Percentiles rank a stretch among this genome's conserved stretches.
These are phyloP conservation scores for Psephotus haematonotus DNA, from an alignment of 2,113 vertebrate genomes.

Conservation along the genomic window DNA sequence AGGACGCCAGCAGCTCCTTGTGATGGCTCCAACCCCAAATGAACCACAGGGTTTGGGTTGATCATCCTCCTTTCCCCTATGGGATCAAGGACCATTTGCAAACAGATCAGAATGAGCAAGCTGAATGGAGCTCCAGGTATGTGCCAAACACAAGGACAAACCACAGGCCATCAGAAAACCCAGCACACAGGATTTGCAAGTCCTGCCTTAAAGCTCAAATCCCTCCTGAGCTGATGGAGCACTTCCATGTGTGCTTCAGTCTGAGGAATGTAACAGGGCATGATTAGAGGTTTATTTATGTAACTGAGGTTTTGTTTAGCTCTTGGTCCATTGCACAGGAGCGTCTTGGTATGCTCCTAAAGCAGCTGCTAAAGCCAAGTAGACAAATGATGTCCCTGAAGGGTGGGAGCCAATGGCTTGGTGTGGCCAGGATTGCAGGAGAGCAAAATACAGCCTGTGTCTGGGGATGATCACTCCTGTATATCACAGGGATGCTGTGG, in stretches of 20 bases:
- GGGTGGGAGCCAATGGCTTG: neutral
- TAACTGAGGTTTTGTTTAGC: neutral
- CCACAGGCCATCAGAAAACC: neutral
- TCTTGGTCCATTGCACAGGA: neutral
- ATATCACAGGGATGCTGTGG: neutral
- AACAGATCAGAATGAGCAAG: neutral
- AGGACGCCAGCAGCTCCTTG: neutral
- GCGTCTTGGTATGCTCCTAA: neutral
- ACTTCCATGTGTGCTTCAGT: accelerated
- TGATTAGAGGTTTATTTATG: neutral
- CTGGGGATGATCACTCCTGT: neutral
- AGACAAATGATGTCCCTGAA: accelerated
- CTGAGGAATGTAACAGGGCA: neutral
- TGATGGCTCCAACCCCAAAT: neutral
- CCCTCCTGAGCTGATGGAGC: neutral
- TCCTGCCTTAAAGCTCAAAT: neutral
- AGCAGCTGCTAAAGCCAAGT: neutral
- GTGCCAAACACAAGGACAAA: neutral
- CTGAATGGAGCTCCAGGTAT: neutral
- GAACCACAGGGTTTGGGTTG: neutral
- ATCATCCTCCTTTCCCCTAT: neutral
- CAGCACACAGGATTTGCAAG: neutral
- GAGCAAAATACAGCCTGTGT: neutral
- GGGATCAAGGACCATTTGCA: neutral
- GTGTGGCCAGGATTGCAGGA: neutral